Conservation (phyloP, 2,888 invertebrate species). For the Caenorhabditis plicata region DNA sequence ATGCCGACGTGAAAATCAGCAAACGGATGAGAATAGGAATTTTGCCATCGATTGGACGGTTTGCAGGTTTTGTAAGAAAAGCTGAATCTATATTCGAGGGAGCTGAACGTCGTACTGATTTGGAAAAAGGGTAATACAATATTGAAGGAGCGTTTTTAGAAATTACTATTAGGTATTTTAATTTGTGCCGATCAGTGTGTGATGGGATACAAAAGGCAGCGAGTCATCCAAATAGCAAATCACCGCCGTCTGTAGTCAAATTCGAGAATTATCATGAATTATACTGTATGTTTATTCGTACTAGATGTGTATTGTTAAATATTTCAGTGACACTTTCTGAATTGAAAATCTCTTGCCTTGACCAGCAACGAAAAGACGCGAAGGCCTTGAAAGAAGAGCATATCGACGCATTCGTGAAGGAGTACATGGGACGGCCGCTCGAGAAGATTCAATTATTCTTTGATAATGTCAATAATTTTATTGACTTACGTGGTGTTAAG, state of each 20-base stretch:
- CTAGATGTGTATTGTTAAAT: not conserved
- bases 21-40: slow-evolving; percentile 59
- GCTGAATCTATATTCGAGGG: slow-evolving; percentile 85
- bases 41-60: slow-evolving; percentile 51
- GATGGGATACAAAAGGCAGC: slow-evolving; percentile 80
- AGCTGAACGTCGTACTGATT: slow-evolving; percentile 82
- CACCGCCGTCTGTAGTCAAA: slow-evolving; percentile 86
- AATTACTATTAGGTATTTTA: slow-evolving; percentile 38
- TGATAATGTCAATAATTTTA: slow-evolving; percentile 90
- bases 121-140: slow-evolving; percentile 91
- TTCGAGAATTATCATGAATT: slow-evolving; percentile 96
- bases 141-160: no score
- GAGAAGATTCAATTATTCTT: slow-evolving; percentile 93
- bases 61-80: slow-evolving; percentile 75
- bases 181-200: slow-evolving; percentile 74
- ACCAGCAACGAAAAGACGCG: slow-evolving; percentile 83
- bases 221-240: slow-evolving; percentile 80
- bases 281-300: slow-evolving; percentile 70
- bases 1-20: slow-evolving; percentile 42
- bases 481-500: slow-evolving; percentile 84
- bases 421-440: slow-evolving; percentile 88
- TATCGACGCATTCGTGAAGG: slow-evolving; percentile 84
- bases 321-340: slow-evolving; percentile 73
- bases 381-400: slow-evolving; percentile 87
- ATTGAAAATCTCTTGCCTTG: slow-evolving; percentile 85